Evolutionary conservation across 2,113 vertebrate genomes (phyloP).

Genomic region (Oreocharis arfaki): DNA sequence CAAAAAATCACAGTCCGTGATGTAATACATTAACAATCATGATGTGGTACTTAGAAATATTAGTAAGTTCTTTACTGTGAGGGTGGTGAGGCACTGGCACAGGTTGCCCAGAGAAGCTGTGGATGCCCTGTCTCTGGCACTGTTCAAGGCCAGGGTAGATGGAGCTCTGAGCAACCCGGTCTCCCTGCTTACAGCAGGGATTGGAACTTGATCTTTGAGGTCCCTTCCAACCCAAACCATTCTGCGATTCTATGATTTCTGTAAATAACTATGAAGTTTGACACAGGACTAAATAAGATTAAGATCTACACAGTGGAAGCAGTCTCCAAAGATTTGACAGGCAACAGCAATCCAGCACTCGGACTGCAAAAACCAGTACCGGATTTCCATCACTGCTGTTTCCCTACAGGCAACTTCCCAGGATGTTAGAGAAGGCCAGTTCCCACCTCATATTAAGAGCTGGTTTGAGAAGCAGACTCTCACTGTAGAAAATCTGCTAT

Average conservation of each 20-base stretch:
- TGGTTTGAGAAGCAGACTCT: neutral
- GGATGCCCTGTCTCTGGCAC: neutral
- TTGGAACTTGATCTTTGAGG: neutral
- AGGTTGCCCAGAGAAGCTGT: neutral
- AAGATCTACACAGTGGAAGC: neutral
- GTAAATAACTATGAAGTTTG: neutral
- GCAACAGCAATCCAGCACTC: neutral
- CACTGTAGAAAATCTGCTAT: neutral
- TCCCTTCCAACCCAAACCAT: neutral
- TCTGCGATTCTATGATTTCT: neutral
- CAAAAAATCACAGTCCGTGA: neutral
- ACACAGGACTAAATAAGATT: neutral
- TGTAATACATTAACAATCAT: neutral
- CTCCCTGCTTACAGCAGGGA: neutral
- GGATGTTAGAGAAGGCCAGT: neutral
- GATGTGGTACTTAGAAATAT: neutral
- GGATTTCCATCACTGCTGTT: neutral
- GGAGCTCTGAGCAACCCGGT: neutral
- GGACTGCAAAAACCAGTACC: neutral
- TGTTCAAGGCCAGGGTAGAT: neutral
- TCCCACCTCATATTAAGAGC: neutral
- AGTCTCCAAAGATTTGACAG: neutral
- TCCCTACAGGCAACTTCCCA: neutral
- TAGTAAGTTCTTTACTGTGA: neutral
- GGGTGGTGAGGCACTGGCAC: neutral